Conservation (phyloP, 2,113 vertebrate genomes). For the Neomonachus schauinslandi region DNA sequence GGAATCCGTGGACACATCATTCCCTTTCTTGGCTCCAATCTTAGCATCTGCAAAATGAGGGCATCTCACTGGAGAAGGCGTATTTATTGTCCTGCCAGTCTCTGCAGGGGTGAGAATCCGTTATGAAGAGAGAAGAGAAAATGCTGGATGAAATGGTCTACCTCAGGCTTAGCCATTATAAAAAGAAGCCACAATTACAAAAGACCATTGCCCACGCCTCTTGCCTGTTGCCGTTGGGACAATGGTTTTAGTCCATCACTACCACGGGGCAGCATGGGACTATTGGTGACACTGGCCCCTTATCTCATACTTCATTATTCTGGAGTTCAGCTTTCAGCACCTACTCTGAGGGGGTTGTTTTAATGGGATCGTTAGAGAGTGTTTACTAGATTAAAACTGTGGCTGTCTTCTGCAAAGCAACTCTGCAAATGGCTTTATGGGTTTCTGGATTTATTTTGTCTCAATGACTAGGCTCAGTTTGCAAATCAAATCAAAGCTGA, state of each 20-base stretch:
- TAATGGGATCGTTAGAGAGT: conserved; percentile 80
- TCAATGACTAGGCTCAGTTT: conserved; percentile 75
- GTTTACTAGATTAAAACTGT: conserved; percentile 73
- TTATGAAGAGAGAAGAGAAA: not conserved
- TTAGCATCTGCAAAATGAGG: conserved; percentile 1
- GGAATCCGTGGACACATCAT: not conserved
- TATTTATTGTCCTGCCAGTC: not conserved
- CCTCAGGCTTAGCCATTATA: not conserved
- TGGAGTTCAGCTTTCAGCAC: conserved; percentile 68
- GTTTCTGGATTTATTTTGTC: conserved; percentile 72
- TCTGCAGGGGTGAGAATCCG: not conserved
- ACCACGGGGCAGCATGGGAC: conserved; percentile 51
- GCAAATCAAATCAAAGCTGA: conserved; percentile 77
- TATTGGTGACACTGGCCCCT: conserved; percentile 65
- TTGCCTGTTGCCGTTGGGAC: conserved; percentile 22
- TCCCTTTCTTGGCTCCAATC: not conserved
- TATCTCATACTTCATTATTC: conserved; percentile 79
- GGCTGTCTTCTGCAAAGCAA: conserved; percentile 75
- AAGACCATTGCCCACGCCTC: not conserved
- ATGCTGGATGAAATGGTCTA: not conserved
- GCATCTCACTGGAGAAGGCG: not conserved
- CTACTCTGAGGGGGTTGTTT: conserved; percentile 72
- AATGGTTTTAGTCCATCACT: conserved; percentile 61
- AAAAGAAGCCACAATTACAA: conserved; percentile 30
- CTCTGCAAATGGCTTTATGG: conserved; percentile 77